Percentiles rank a stretch among this genome's conserved stretches.
phyloP scores from a whole-genome alignment of 1,140 invertebrate genomes.

The Odontomachus brunneus region DNA sequence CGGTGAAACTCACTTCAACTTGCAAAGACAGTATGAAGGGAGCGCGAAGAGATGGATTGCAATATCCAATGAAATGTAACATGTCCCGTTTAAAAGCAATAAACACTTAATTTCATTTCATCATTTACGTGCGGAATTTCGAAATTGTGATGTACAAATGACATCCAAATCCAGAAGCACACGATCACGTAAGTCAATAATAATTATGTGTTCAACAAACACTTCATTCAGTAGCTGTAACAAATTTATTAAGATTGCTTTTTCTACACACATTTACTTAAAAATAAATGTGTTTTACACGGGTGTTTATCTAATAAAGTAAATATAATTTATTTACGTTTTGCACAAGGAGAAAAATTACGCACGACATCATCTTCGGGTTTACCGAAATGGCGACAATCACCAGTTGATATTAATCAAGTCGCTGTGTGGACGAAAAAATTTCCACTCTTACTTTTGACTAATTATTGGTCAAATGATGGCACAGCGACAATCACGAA shows the following conservation, averaged over 20 bases:
- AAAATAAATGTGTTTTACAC: neutral
- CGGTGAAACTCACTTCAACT: slow-evolving; percentile 30
- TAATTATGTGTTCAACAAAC: neutral
- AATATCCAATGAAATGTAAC: slow-evolving; percentile 2
- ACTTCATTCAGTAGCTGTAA: too few relatives aligned
- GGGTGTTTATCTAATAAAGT: slow-evolving; percentile 16
- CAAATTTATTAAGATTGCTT: neutral
- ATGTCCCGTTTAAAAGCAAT: neutral
- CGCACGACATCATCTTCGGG: slow-evolving; percentile 72
- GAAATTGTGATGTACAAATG: slow-evolving; percentile 12
- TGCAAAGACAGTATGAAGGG: slow-evolving; percentile 6
- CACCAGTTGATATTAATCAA: slow-evolving; percentile 71
- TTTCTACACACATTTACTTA: neutral
- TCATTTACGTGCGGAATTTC: neutral
- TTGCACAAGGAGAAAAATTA: slow-evolving; percentile 30
- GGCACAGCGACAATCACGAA: slow-evolving; percentile 79
- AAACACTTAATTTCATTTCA: neutral
- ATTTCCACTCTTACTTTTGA: slow-evolving; percentile 70
- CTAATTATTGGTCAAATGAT: slow-evolving; percentile 68
- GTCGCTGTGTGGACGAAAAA: slow-evolving; percentile 62
- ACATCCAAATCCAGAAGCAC: slow-evolving; percentile 6
- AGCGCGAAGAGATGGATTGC: neutral
- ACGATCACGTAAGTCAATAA: slow-evolving; percentile 16
- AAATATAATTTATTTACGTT: neutral
- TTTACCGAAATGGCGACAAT: slow-evolving; percentile 76